Evolutionary conservation across 2,113 vertebrate genomes (phyloP).

Genomic region (Lepidothrix coronata): DNA sequence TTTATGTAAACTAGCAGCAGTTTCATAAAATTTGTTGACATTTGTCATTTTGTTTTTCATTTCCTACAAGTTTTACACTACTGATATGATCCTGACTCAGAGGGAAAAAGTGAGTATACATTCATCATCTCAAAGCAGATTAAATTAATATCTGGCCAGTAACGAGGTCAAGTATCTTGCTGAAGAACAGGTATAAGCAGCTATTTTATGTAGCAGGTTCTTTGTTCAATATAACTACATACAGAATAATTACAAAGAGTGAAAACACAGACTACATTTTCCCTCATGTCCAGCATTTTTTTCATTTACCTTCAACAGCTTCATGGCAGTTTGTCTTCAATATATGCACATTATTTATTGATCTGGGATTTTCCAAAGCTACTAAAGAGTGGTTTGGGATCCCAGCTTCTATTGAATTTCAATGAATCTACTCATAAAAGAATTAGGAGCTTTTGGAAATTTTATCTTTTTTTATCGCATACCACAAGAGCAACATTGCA

Average conservation of each 20-base stretch:
- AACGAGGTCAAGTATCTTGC: not conserved
- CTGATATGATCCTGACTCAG: not conserved
- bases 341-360: not conserved
- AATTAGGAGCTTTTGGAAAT: constrained; percentile 15
- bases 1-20: not conserved
- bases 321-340: not conserved
- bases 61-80: not conserved
- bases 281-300: not conserved
- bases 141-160: not conserved
- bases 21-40: not conserved
- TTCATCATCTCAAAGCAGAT: not conserved
- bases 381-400: not conserved
- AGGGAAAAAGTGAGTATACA: not conserved
- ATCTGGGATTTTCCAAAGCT: constrained; percentile 16
- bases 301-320: not conserved
- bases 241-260: not conserved
- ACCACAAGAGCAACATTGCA: not conserved
- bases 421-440: not conserved
- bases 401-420: not conserved
- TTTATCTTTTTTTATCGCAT: not conserved
- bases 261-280: not conserved
- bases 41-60: not conserved
- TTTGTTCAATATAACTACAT: not conserved
- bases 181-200: not conserved
- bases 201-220: not conserved